phyloP scores from a whole-genome alignment of 2,888 invertebrate genomes.

The Spodoptera exigua region DNA sequence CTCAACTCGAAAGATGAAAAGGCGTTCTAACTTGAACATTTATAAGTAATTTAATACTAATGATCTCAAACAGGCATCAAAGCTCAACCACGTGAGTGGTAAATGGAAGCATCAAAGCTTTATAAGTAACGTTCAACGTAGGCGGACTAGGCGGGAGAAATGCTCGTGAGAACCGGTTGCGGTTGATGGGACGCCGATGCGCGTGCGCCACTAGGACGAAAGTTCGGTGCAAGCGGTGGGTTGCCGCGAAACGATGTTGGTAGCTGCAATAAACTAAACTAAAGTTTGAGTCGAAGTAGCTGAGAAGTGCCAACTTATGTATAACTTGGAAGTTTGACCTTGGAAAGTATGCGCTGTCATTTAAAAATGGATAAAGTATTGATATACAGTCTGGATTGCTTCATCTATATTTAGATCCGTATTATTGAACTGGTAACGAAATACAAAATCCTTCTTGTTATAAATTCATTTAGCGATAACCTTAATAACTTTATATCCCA shows the following conservation, averaged over 20 bases:
- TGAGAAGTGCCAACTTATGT: slow-evolving; percentile 31
- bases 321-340: neutral
- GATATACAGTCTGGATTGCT: too few species aligned
- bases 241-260: slow-evolving; percentile 27
- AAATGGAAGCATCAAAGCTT: slow-evolving; percentile 48
- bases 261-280: slow-evolving; percentile 1
- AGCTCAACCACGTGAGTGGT: slow-evolving; percentile 42
- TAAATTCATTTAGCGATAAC: slow-evolving; percentile 16
- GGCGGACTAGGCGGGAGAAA: slow-evolving; percentile 64
- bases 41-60: slow-evolving; percentile 32
- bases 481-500: slow-evolving; percentile 22
- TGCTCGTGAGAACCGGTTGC: slow-evolving; percentile 69
- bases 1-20: slow-evolving; percentile 6
- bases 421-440: too few species aligned
- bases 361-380: too few species aligned
- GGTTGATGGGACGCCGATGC: slow-evolving; percentile 51
- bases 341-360: too few species aligned
- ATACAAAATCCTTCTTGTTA: neutral
- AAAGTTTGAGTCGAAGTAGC: slow-evolving; percentile 15
- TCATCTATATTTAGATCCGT: too few species aligned
- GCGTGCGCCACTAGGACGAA: slow-evolving; percentile 58
- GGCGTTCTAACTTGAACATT: slow-evolving; percentile 23
- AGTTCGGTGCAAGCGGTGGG: slow-evolving; percentile 55
- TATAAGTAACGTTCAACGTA: slow-evolving; percentile 61
- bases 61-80: slow-evolving; percentile 32